A percentile compares a stretch with the other conserved stretches of the same genome.
Evolutionary conservation across 1,140 invertebrate genomes (phyloP).

Genomic region (Drosophila micromelanica): DNA sequence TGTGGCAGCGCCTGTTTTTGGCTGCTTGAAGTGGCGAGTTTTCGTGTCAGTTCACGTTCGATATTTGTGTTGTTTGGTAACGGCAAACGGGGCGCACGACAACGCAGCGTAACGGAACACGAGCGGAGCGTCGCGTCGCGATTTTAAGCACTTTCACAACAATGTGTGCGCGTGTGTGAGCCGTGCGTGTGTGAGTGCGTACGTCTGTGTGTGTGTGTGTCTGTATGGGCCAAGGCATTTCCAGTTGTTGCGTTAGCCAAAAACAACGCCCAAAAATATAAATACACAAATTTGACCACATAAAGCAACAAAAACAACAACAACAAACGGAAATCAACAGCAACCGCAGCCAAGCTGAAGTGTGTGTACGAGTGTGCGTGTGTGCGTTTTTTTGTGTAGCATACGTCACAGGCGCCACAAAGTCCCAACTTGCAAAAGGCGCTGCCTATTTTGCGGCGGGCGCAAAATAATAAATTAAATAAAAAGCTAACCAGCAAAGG

Average conservation of each 20-base stretch:
- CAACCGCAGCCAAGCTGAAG: slow-evolving; percentile 53
- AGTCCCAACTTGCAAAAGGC: slow-evolving; percentile 52
- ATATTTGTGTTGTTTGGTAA: slow-evolving; percentile 83
- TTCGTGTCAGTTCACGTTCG: slow-evolving; percentile 80
- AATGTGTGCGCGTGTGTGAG: slow-evolving; percentile 24
- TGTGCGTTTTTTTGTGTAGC: slow-evolving; percentile 34
- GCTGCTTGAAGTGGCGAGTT: slow-evolving; percentile 56
- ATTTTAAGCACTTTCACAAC: slow-evolving; percentile 32
- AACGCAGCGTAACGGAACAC: slow-evolving; percentile 37
- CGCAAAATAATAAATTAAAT: slow-evolving; percentile 45
- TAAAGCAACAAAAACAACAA: slow-evolving; percentile 14
- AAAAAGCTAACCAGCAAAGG: slow-evolving; percentile 34
- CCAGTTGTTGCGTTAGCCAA: slow-evolving; percentile 63
- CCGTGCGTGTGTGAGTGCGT: slow-evolving; percentile 20
- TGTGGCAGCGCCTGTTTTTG: slow-evolving; percentile 60
- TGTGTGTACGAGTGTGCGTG: slow-evolving; percentile 20
- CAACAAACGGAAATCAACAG: slow-evolving; percentile 42
- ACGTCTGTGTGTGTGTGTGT: slow-evolving; percentile 9
- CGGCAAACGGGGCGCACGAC: slow-evolving; percentile 59
- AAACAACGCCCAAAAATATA: slow-evolving; percentile 55
- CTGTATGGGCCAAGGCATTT: slow-evolving; percentile 26
- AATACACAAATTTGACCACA: slow-evolving; percentile 30
- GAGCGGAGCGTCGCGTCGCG: slow-evolving; percentile 53
- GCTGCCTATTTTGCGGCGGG: slow-evolving; percentile 23
- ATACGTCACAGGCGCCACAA: slow-evolving; percentile 65